phyloP scores from a whole-genome alignment of 1,140 invertebrate species.

The Drosophila ananassae region DNA sequence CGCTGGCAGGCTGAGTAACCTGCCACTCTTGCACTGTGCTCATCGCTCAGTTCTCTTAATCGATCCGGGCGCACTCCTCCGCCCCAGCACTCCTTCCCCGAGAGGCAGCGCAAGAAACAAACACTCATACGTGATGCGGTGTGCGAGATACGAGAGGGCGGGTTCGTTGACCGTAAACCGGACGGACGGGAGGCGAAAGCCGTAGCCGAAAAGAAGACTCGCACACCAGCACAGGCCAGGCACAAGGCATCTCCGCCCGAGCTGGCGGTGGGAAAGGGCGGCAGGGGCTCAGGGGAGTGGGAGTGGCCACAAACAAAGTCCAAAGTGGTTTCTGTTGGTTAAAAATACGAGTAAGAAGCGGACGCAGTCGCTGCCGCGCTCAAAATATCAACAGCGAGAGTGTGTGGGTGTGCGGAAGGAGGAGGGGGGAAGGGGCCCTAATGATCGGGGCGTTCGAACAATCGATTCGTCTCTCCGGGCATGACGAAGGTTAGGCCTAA shows the following conservation, averaged over 20 bases:
- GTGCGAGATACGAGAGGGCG: slow-evolving; percentile 60
- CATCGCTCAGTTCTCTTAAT: slow-evolving; percentile 60
- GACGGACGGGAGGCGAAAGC: slow-evolving; percentile 69
- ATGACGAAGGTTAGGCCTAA: slow-evolving; percentile 49
- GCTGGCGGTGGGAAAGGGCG: too few relatives aligned
- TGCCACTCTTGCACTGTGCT: too few relatives aligned
- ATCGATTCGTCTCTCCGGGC: slow-evolving; percentile 44
- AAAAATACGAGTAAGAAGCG: slow-evolving; percentile 41
- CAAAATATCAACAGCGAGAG: slow-evolving; percentile 20
- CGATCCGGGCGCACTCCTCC: slow-evolving; percentile 63
- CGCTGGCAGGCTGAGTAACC: not conserved
- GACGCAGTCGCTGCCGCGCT: slow-evolving; percentile 9
- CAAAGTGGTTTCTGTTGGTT: slow-evolving; percentile 56
- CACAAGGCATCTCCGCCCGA: too few relatives aligned
- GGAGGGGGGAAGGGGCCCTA: not conserved
- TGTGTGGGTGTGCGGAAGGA: slow-evolving; percentile 13
- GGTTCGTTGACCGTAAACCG: slow-evolving; percentile 82
- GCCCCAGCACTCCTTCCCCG: slow-evolving; percentile 6
- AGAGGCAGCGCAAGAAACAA: slow-evolving; percentile 34
- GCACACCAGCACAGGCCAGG: slow-evolving; percentile 16
- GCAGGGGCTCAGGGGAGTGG: slow-evolving; percentile 26
- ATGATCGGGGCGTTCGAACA: slow-evolving; percentile 41
- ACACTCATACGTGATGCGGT: slow-evolving; percentile 45
- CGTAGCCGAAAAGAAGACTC: slow-evolving; percentile 52
- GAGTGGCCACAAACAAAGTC: slow-evolving; percentile 36